Evolutionary conservation across 2,797 vertebrate species (phyloP), one percentile per base, ranked within the genome.

Genomic region (Sebastes reedi): DNA sequence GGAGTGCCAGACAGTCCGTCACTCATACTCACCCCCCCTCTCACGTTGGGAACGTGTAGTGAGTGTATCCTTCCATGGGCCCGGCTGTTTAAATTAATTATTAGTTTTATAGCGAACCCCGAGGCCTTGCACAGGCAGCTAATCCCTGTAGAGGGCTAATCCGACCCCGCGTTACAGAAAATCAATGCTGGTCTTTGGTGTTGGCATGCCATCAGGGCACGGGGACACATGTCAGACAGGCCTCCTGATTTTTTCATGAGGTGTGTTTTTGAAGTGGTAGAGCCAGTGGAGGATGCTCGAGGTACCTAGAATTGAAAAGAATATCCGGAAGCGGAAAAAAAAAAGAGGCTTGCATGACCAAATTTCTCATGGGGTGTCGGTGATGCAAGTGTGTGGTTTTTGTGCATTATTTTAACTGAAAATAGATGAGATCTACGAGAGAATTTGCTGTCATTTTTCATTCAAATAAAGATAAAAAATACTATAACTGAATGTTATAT

Each of bases 61-160:
- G 91, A 95, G 93, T 87, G 79, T 91, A 94, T 95, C 95, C 93
- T 95, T 95, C 94, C 89, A 95, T 89, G 88, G 91, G 83, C 92
- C 89, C 13, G 88, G 92, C 93, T 95, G 94, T 95, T 95, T 97
- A 96, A 97, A 97, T 97, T 97, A 97, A 96, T 97, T 97, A 96
- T 97, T 96, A 96, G 95, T 96, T 97, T 97, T 94, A 95, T 96
- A 96, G 94, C 86, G 84, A 95, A 94, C 95, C 96, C 94, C 6
- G 95, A 96, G 96, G 96, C 95, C 88, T 90, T 94, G 91, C 94
- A 95, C 92, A 96, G 95, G 96, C 93, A 96, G 95, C 95, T 96
- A 96, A 96, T 96, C 96, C 95, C 96, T 95, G 93, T 87, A 96
- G 95, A 96, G 95, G 93, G 94, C 94, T 96, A 96, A 96, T 97